A percentile compares a stretch with the other conserved stretches of the same genome.
Conservation (phyloP, 2,797 vertebrate species). For the Trachops cirrhosus region DNA sequence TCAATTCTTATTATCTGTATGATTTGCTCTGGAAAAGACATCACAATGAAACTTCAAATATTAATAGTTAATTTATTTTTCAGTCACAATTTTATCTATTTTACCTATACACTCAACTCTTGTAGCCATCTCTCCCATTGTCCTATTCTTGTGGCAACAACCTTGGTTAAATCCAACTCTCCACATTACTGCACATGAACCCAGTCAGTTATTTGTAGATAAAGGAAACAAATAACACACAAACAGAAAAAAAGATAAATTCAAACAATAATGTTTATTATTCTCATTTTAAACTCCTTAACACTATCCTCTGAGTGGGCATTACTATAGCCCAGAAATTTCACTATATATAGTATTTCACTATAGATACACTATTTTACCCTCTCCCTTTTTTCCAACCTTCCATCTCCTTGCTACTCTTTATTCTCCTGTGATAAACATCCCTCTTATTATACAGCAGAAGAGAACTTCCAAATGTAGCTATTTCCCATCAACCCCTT, state of each 20-base stretch:
- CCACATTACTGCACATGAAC: background rate
- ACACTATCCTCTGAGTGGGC: background rate
- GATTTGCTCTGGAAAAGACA: background rate
- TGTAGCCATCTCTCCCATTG: background rate
- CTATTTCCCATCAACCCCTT: background rate
- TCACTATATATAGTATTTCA: background rate
- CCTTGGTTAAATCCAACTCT: background rate
- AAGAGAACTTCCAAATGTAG: background rate
- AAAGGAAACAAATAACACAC: background rate
- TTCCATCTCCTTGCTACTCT: background rate
- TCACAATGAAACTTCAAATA: background rate
- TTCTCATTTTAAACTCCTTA: conserved; percentile 4
- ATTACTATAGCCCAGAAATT: background rate
- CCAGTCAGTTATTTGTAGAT: background rate
- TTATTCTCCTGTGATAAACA: background rate
- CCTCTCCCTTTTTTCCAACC: background rate
- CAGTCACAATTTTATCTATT: background rate
- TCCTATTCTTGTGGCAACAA: background rate
- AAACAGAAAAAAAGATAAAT: background rate
- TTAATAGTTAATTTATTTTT: background rate
- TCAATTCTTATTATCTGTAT: background rate
- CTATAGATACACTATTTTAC: background rate
- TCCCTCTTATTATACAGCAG: background rate
- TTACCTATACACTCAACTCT: background rate
- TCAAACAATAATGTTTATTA: background rate